Conservation (phyloP, 1,140 invertebrate species). For the Pseudomyrmex sp. region DNA sequence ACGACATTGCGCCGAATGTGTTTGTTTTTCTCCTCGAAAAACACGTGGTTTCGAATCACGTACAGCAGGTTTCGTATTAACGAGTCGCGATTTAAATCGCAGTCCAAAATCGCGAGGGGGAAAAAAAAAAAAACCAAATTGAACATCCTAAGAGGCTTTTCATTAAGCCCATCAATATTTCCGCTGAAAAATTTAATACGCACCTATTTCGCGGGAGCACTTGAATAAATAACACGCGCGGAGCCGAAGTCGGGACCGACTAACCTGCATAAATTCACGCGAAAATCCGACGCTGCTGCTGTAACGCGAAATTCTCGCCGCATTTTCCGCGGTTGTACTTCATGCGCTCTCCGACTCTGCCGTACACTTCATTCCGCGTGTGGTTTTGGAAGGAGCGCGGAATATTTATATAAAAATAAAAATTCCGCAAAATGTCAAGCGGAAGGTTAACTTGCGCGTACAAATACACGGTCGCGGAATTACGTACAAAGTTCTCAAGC, state of each 20-base stretch:
- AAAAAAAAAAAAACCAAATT: slow-evolving; percentile 12
- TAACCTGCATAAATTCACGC: slow-evolving; percentile 42
- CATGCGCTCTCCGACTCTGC: slow-evolving; percentile 22
- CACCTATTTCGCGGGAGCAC: slow-evolving; percentile 3
- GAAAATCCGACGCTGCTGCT: slow-evolving; percentile 31
- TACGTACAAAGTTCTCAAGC: slow-evolving; percentile 46
- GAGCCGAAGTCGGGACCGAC: slow-evolving; percentile 42
- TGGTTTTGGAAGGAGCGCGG: slow-evolving; percentile 32
- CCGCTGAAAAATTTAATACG: slow-evolving; percentile 22
- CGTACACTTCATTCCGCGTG: slow-evolving; percentile 35
- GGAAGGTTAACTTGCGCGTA: slow-evolving; percentile 37
- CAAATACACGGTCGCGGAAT: slow-evolving; percentile 25
- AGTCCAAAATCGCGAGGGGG: not conserved
- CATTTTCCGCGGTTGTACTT: slow-evolving; percentile 36
- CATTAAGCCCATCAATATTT: slow-evolving; percentile 11
- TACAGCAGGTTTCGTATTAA: not conserved
- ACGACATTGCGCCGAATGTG: not conserved
- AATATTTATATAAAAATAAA: slow-evolving; percentile 44
- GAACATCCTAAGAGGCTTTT: slow-evolving; percentile 3
- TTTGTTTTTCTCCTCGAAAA: not conserved
- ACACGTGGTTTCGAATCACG: slow-evolving; percentile 7
- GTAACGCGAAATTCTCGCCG: slow-evolving; percentile 47
- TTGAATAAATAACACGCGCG: slow-evolving; percentile 52
- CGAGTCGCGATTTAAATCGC: not conserved
- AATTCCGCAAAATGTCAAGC: slow-evolving; percentile 44